These are phyloP conservation scores for Chrysaora quinquecirrha DNA, from an alignment of 30 jellyfish, hydroid and myxozoan species.

Conservation along the genomic window DNA sequence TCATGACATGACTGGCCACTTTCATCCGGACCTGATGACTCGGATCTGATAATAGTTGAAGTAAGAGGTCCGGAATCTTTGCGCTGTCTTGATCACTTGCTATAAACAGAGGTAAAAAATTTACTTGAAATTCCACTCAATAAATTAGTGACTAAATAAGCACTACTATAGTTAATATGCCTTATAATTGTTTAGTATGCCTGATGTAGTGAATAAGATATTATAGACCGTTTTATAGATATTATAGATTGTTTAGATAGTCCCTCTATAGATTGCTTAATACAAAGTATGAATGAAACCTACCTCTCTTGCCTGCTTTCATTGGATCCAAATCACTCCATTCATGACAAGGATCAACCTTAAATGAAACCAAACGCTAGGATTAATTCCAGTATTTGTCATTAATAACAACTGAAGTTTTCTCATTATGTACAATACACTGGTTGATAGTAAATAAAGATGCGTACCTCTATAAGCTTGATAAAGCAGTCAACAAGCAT, in stretches of 20 bases:
- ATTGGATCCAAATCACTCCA: slow-evolving; percentile 2
- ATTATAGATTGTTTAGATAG: no score
- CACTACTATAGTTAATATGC: no score
- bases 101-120: not conserved
- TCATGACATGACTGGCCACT: slow-evolving; percentile 43
- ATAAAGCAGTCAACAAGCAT: slow-evolving; percentile 37
- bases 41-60: slow-evolving; percentile 40
- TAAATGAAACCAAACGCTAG: not conserved
- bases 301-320: not conserved
- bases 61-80: slow-evolving; percentile 29
- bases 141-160: no score
- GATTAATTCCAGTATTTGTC: no score
- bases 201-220: no score
- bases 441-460: no score
- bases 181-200: no score
- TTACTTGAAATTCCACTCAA: no score
- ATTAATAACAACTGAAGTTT: no score
- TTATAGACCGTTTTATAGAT: no score
- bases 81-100: not conserved
- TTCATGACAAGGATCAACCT: not conserved
- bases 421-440: no score
- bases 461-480: slow-evolving; percentile 48
- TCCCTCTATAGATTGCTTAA: not conserved
- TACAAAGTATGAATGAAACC: not conserved
- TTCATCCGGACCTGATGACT: slow-evolving; percentile 57